Evolutionary conservation across 2,888 invertebrate genomes (phyloP), one percentile per base, ranked within the genome.

Genomic region (Fabriciana adippe): DNA sequence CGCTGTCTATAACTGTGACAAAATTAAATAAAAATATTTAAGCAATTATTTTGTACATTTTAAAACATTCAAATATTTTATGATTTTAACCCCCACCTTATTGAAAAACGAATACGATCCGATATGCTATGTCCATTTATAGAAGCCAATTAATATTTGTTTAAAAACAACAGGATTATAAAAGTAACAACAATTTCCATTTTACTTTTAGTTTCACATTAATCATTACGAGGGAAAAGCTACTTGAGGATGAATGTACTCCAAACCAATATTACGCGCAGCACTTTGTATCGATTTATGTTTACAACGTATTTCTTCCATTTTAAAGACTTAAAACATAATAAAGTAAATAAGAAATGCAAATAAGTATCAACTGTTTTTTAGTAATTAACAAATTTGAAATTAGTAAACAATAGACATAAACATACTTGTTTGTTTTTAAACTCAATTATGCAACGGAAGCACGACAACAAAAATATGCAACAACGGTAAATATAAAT

Each of bases 211-310:
- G 35, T n/a, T 65, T 15, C n/a, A 66, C 45, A 14, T 26, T 31
- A 13, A 11, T 48, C 4, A 41, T 15, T n/a, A 72, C 60, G 69
- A 69, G 69, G 72, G 65, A 67, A 64, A 51, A 18, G 35, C 11
- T 51, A 91, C 91, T 89, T 91, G 90, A 68, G 90, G 86, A 77
- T 90, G 84, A 55, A 91, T 88, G 73, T 88, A 91, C 68, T 92
- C 92, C 70, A 92, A 72, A 26, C 89, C 90, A 59, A 90, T 91
- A 72, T 92, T 90, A 74, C 92, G 92, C 45, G 92, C 87, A 35
- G 90, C 85, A 78, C 71, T 89, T 71, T 90, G 91, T 66, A 90
- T 80, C 14, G 84, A 75, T 73, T 89, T 92, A 72, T 90, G 88
- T 81, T 90, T 91, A 18, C 83, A 82, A 26, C 88, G 81, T 67